Base-by-base conservation (phyloP, 2,113 vertebrate genomes). In the Toxotes jaculatrix region DNA sequence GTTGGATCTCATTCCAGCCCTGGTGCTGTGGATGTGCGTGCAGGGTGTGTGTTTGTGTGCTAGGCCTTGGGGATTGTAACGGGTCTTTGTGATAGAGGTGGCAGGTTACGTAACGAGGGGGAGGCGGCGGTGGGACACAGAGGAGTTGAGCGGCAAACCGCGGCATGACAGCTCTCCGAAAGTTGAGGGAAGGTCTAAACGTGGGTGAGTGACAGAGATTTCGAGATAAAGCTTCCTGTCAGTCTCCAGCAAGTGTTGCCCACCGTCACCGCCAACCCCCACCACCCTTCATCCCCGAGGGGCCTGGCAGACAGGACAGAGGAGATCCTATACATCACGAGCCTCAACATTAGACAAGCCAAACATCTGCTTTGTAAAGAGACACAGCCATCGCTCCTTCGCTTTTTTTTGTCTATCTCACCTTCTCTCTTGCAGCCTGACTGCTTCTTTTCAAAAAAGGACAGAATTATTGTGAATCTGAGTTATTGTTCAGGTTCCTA, bases 211-310 rank as follows among this genome's bases (percentile, higher is more conserved):
- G 89, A 91, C 87, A 84, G 88, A 87, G 85, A 90, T 92, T 88
- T 87, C 21, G 34, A 86, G 89, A 93, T 93, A 91, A 91, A 86
- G 88, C 87, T 81, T 82, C 78, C 88, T 78, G 91, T 90, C 91
- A 87, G 74, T 90, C 91, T 87, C 40, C 21, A 16, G 76, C 77
- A 56, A 87, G 88, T 65, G 74, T 66, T 71, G 82, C 81, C 74
- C 84, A 57, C 65, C 80, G 27, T 69, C 47, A 4, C 73, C 47
- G 49, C 78, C 69, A 67, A 53, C 66, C 55, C 38, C 80, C 78
- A n/a, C 60, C 69, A 32, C 45, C 27, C 60, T 71, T 57, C 69
- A 23, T 68, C 80, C 77, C 87, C 1, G 63, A 66, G 78, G 85
- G 68, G 74, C 59, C 65, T 21, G 59, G 55, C 70, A 75, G 82